Base-by-base conservation (phyloP, 2,888 invertebrate genomes). In the Nemotelus pantherinus region DNA sequence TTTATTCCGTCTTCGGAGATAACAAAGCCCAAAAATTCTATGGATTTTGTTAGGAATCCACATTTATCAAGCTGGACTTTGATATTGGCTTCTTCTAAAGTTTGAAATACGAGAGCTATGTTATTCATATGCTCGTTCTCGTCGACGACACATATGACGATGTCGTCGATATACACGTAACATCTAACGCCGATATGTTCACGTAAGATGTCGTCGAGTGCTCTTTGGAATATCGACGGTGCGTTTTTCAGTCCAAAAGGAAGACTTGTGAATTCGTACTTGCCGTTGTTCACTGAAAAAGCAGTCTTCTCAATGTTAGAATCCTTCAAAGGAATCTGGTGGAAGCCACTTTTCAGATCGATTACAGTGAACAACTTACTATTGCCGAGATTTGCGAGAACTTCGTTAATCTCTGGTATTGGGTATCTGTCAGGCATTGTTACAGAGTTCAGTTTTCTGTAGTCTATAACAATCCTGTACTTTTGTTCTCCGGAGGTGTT, bases 11-110 rank as follows among this genome's bases (percentile, higher is more conserved):
- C 81, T 10, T 77, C 77, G 1, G 80, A 81, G 39, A 81, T 78
- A 3, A 84, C 71, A 71, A 84, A 84, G 2, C 85, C 85, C 43
- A 86, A 79, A 77, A 82, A 85, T 50, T 82, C 81, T 1, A 85
- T 82, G 70, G 81, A 80, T 43, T 82, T 81, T 58, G 77, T 77
- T 6, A 84, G 78, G 78, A 84, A 84, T 78, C 83, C 80, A 10
- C 80, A 81, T 77, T 82, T 82, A 57, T 83, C 82, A 0, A 83
- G 45, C 70, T 83, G 82, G 4, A 82, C 77, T 80, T 82, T 82
- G 3, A 82, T 79, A 71, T 81, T 81, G 1, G 58, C 72, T 65
- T 80, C 48, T 57, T 79, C 67, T 7, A 82, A 68, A 63, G 78
- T 79, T 74, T 83, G 25, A 58, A 57, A 72, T 5, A 55, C 57